These are phyloP conservation scores for Rhegmatorhina hoffmannsi DNA, from an alignment of 2,113 vertebrate genomes.

Conservation along the genomic window DNA sequence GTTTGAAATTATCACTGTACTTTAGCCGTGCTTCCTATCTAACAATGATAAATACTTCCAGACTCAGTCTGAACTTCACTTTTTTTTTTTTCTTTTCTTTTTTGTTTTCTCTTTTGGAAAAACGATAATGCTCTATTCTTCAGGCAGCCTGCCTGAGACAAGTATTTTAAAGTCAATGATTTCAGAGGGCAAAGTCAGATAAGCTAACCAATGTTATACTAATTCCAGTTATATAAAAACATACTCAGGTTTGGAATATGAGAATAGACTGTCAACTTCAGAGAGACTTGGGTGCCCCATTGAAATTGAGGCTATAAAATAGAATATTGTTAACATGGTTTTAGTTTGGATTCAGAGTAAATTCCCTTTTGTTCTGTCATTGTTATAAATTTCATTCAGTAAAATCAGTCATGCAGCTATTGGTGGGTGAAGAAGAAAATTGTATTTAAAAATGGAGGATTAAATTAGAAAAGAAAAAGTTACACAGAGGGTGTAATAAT, in stretches of 20 bases:
- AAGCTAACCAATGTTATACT: not conserved
- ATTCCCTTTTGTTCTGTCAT: slow-evolving; percentile 32
- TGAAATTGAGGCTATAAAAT: slow-evolving; percentile 12
- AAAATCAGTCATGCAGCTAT: slow-evolving; percentile 43
- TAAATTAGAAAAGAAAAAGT: slow-evolving; percentile 30
- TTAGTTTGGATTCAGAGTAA: not conserved
- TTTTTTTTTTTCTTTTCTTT: not conserved
- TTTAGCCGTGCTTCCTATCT: not conserved
- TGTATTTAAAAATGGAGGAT: slow-evolving; percentile 19
- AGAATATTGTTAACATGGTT: slow-evolving; percentile 27
- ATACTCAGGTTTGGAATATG: not conserved
- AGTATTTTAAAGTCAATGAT: not conserved
- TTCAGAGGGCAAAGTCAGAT: not conserved
- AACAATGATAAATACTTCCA: not conserved
- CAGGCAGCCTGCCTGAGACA: not conserved
- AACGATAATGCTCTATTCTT: not conserved
- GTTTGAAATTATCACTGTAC: not conserved
- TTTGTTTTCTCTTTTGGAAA: not conserved
- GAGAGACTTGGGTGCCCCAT: not conserved
- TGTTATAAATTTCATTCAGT: slow-evolving; percentile 35
- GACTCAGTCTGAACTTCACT: not conserved
- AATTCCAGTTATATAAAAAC: not conserved
- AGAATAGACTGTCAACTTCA: not conserved
- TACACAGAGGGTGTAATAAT: not conserved
- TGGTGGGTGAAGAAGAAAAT: slow-evolving; percentile 8